Evolutionary conservation across 2,797 vertebrate genomes (phyloP).

Genomic region (Loriculus beryllinus): DNA sequence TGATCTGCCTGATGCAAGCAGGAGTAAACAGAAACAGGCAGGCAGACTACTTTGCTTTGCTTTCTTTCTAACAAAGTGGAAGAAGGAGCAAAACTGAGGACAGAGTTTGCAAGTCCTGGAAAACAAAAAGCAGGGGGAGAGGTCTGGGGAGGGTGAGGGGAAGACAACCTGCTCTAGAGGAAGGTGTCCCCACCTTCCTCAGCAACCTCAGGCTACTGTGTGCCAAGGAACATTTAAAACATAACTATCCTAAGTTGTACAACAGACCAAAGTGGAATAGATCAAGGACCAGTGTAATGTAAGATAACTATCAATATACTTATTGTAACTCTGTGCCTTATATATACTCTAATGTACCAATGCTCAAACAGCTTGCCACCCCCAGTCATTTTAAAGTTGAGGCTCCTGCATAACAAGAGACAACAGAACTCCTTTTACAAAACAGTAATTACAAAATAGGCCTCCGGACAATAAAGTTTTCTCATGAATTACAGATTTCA

Average conservation of each 20-base stretch:
- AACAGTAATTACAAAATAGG: neutral
- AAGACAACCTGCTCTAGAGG: neutral
- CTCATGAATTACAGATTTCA: neutral
- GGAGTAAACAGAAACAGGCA: conserved; percentile 5
- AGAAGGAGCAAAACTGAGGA: neutral
- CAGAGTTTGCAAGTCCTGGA: neutral
- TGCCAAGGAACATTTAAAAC: neutral
- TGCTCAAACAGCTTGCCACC: neutral
- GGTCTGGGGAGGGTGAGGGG: no score
- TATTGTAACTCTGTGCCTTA: neutral
- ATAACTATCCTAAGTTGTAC: neutral
- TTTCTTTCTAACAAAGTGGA: neutral
- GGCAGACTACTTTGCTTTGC: neutral
- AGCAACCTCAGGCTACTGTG: neutral
- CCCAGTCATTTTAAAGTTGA: neutral
- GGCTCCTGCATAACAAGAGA: neutral
- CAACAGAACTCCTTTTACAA: neutral
- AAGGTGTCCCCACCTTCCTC: neutral
- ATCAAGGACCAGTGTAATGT: neutral
- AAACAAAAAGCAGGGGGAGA: neutral
- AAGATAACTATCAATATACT: neutral
- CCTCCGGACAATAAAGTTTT: neutral
- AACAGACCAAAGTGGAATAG: neutral
- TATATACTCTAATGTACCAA: neutral
- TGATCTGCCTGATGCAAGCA: conserved; percentile 6